Percentiles rank a stretch among this genome's conserved stretches.
Conservation (phyloP, 2,888 invertebrate species). For the Strigamia crassipes region DNA sequence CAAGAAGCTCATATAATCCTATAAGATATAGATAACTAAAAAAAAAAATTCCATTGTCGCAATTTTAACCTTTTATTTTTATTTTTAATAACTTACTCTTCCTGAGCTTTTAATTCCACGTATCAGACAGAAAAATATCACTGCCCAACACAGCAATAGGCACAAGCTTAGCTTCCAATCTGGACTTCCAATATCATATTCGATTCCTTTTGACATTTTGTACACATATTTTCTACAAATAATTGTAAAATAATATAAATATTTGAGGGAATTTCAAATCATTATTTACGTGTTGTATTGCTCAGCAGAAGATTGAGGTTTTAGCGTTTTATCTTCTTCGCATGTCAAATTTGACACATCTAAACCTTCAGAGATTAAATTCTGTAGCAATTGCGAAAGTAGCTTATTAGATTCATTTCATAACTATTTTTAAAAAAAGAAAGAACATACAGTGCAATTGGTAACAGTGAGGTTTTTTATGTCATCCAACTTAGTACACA, state of each 20-base stretch:
- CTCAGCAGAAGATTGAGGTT: not conserved
- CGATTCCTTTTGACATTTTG: constrained; percentile 52
- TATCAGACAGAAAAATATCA: constrained; percentile 53
- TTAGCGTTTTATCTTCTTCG: not conserved
- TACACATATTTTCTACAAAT: constrained; percentile 51
- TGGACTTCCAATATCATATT: constrained; percentile 52
- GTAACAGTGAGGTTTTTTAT: not conserved
- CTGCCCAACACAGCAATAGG: constrained; percentile 53
- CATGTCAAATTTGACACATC: not conserved
- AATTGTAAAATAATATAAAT: not conserved
- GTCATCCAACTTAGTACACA: not conserved
- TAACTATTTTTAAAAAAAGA: not conserved
- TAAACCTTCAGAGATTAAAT: not conserved
- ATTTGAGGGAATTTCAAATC: not conserved
- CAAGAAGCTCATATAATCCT: no score
- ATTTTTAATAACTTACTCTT: constrained; percentile 51
- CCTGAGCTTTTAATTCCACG: constrained; percentile 54
- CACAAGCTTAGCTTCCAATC: constrained; percentile 54
- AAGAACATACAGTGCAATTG: not conserved
- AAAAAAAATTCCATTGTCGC: not conserved
- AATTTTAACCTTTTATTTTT: not conserved
- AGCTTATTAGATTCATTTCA: not conserved
- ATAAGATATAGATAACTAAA: no score
- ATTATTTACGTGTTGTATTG: not conserved
- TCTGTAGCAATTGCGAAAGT: not conserved